phyloP scores from a whole-genome alignment of 1,140 invertebrate species.

The Teleopsis dalmanni region DNA sequence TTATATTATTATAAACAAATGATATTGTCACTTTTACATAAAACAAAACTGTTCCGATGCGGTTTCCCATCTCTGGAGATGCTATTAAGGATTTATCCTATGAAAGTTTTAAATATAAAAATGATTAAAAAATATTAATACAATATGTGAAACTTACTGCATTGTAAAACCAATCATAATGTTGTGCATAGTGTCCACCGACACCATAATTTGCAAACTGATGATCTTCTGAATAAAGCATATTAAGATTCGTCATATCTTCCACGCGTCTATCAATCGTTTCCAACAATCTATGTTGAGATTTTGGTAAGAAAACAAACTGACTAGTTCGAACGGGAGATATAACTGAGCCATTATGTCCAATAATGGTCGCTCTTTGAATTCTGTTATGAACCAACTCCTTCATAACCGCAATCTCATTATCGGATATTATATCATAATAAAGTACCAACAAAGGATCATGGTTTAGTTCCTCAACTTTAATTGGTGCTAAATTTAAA shows the following conservation, averaged over 20 bases:
- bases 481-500: constrained; percentile 75
- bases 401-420: constrained; percentile 83
- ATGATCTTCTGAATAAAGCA: constrained; percentile 56
- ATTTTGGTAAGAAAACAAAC: constrained; percentile 82
- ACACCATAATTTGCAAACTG: constrained; percentile 64
- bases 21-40: constrained; percentile 39
- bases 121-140: too few species aligned
- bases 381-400: constrained; percentile 70
- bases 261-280: constrained; percentile 65
- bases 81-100: background rate
- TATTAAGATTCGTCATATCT: constrained; percentile 74
- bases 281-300: constrained; percentile 68
- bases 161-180: constrained; percentile 50
- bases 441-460: constrained; percentile 81
- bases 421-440: constrained; percentile 80
- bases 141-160: too few species aligned
- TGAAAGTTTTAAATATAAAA: too few species aligned
- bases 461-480: constrained; percentile 79
- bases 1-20: background rate
- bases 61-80: constrained; percentile 26
- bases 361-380: constrained; percentile 60
- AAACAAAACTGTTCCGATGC: constrained; percentile 37
- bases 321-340: constrained; percentile 92
- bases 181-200: constrained; percentile 65
- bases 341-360: constrained; percentile 66